Evolutionary conservation across 2,888 invertebrate genomes (phyloP).

Genomic region (Timandra comae): DNA sequence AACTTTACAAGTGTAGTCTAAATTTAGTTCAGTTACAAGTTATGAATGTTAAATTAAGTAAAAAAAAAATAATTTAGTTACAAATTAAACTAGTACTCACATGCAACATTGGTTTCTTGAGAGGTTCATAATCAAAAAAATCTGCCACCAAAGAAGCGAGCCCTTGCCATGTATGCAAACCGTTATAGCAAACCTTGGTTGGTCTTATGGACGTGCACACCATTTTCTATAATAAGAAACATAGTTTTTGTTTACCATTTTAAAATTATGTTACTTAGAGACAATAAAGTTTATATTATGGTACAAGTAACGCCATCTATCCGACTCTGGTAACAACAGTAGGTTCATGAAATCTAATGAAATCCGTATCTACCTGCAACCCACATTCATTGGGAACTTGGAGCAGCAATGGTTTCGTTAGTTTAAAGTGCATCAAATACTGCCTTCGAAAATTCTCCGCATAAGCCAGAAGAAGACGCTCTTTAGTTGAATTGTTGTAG

Average conservation of each 20-base stretch:
- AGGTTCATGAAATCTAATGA: neutral
- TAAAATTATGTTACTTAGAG: no score
- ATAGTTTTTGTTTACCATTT: no score
- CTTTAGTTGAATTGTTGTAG: conserved; percentile 80
- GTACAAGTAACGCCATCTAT: conserved; percentile 25
- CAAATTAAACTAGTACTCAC: conserved; percentile 72
- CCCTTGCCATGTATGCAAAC: conserved; percentile 83
- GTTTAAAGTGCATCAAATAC: conserved; percentile 71
- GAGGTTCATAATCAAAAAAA: conserved; percentile 84
- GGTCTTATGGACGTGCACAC: conserved; percentile 90
- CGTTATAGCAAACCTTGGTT: conserved; percentile 83
- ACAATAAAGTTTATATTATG: no score
- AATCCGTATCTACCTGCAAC: conserved; percentile 76
- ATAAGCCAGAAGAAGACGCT: conserved; percentile 82
- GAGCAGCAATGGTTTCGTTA: conserved; percentile 81
- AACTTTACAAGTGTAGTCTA: no score
- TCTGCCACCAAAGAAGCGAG: conserved; percentile 86
- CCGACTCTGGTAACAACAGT: neutral
- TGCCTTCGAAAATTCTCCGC: conserved; percentile 88
- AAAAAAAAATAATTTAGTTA: conserved; percentile 1
- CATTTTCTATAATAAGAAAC: conserved; percentile 83
- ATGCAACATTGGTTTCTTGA: conserved; percentile 79
- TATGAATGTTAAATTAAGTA: no score
- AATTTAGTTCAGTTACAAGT: no score
- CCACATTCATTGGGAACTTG: conserved; percentile 86